Base-by-base conservation (phyloP, 2,888 invertebrate genomes). In the Stenotaenia linearis region DNA sequence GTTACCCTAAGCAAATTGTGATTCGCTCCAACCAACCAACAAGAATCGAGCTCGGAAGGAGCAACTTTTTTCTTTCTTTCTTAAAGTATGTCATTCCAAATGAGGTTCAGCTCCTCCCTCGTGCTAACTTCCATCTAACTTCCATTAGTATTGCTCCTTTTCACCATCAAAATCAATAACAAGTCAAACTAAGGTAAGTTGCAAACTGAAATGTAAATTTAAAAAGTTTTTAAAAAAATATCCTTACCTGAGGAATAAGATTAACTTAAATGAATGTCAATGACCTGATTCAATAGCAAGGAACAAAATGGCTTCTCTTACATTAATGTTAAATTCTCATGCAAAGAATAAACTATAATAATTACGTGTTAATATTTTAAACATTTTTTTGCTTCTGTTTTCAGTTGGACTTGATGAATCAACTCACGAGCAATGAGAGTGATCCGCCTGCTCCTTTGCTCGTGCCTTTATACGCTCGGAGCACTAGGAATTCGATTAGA, bases 11-110 rank as follows among this genome's bases (percentile, higher is more conserved):
- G 28, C 69, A 23, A 69, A 6, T 69, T 69, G 69, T 69, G 69
- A 69, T 69, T 69, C 69, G 69, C 69, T 69, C 69, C 28, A 28
- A 69, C 69, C 69, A 69, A 69, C 69, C 69, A 69, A 69, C 69
- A 69, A 69, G 69, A 69, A 69, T n/a, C 69, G n/a, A 69, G 25
- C 69, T 69, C 69, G 69, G 69, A 69, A 69, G 69, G 69, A 69
- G 69, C 69, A 69, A 69, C 69, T 69, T 25, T 25, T 69, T 69
- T 69, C 25, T 69, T 23, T 69, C 12, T 25, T 23, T 61, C 7
- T 15, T 28, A 25, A 69, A 69, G 69, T 69, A 69, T 69, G 69
- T 69, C 69, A 69, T 69, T 28, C 28, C 69, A 69, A 28, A 69
- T 28, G 69, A 69, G 25, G 25, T 28, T 28, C 28, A 69, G 25